Evolutionary conservation across 2,797 vertebrate genomes (phyloP).

Genomic region (Lepilemur ruficaudatus): DNA sequence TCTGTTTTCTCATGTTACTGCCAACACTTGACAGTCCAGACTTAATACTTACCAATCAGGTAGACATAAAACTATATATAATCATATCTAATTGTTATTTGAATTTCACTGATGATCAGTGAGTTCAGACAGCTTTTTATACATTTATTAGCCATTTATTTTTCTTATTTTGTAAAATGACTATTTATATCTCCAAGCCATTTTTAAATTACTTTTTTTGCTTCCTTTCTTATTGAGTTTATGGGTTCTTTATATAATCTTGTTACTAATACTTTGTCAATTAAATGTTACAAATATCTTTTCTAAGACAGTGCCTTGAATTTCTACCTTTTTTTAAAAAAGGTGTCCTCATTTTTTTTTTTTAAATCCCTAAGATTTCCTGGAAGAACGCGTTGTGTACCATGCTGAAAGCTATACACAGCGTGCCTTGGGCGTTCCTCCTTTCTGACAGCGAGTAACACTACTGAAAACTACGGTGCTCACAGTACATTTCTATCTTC

Average conservation of each 20-base stretch:
- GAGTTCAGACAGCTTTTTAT: not conserved
- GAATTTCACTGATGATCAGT: not conserved
- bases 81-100: not conserved
- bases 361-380: not conserved
- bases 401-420: not conserved
- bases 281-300: not conserved
- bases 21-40: not conserved
- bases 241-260: not conserved
- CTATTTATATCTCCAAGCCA: not conserved
- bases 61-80: not conserved
- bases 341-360: not conserved
- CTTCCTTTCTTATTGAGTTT: not conserved
- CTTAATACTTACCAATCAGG: not conserved
- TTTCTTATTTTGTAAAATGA: constrained; percentile 11
- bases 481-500: not conserved
- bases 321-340: not conserved
- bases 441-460: not conserved
- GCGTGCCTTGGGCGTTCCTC: not conserved
- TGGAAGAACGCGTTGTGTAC: not conserved
- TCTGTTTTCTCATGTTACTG: not conserved
- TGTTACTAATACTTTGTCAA: not conserved
- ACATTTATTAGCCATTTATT: not conserved
- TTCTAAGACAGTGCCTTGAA: not conserved
- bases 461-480: not conserved
- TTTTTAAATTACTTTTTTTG: not conserved